These are phyloP conservation scores for Eurytoma adleriae DNA, from an alignment of 2,888 invertebrate genomes.

Conservation along the genomic window DNA sequence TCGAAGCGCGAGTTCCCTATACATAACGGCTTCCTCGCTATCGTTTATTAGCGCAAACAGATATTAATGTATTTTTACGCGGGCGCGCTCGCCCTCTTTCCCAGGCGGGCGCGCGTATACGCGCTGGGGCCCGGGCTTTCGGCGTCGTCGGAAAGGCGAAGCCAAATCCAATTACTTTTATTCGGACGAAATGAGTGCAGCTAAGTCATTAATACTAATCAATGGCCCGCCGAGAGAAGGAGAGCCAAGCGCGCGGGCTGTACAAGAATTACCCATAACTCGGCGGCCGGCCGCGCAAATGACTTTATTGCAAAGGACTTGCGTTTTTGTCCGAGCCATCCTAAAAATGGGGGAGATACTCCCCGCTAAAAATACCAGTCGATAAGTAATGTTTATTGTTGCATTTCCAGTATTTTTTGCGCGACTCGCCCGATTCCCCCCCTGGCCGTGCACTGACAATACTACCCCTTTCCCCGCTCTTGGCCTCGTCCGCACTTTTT, in stretches of 20 bases:
- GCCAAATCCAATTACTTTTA: conserved; percentile 77
- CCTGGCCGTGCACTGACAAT: conserved; percentile 36
- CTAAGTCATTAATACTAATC: conserved; percentile 77
- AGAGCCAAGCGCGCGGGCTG: conserved; percentile 57
- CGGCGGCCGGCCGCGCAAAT: conserved; percentile 70
- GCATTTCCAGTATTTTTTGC: conserved; percentile 68
- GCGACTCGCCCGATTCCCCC: not conserved
- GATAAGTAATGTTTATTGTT: conserved; percentile 76
- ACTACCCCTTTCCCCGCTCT: conserved; percentile 22
- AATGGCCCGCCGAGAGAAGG: conserved; percentile 66
- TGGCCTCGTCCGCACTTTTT: conserved; percentile 47
- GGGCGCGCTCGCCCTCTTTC: conserved; percentile 48
- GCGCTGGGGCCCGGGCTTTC: conserved; percentile 17
- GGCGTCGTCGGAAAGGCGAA: conserved; percentile 67
- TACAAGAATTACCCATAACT: conserved; percentile 75
- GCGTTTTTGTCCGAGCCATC: conserved; percentile 67
- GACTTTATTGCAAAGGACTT: conserved; percentile 75
- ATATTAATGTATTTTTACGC: conserved; percentile 77
- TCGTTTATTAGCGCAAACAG: conserved; percentile 76
- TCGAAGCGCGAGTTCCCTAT: conserved; percentile 34
- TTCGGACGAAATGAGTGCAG: conserved; percentile 76
- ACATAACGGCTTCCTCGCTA: conserved; percentile 70
- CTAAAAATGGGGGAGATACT: conserved; percentile 42
- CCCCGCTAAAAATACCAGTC: conserved; percentile 72
- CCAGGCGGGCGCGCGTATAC: conserved; percentile 4